Evolutionary conservation across 2,888 invertebrate species (phyloP).

Genomic region (Heteropelma amictum): DNA sequence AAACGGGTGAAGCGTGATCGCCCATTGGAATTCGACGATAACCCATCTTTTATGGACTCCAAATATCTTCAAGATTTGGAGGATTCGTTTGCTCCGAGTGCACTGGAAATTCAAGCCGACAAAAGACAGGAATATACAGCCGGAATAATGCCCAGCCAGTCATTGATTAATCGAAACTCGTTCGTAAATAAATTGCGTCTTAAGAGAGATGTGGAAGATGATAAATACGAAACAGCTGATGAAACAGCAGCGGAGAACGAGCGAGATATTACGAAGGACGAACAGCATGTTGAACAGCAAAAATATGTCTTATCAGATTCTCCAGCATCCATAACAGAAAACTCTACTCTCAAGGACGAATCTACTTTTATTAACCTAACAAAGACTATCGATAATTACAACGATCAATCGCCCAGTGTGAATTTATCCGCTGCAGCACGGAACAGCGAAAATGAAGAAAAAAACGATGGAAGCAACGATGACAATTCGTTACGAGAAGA

Average conservation of each 20-base stretch:
- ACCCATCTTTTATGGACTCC: conserved; percentile 1
- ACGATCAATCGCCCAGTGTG: neutral
- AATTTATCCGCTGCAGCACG: neutral
- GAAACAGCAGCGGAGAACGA: neutral
- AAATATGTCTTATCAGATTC: neutral
- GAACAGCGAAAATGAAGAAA: neutral
- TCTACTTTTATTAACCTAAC: neutral
- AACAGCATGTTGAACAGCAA: neutral
- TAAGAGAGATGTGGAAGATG: conserved; percentile 15
- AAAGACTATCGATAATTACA: neutral
- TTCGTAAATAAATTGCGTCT: neutral
- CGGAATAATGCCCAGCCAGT: neutral
- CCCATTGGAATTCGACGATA: conserved; percentile 24
- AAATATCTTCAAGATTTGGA: conserved; percentile 47
- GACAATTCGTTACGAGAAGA: neutral
- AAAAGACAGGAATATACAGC: neutral
- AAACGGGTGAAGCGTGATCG: conserved; percentile 55
- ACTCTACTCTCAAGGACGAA: neutral
- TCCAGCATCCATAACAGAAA: neutral
- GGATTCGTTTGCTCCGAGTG: conserved; percentile 45
- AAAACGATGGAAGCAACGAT: neutral
- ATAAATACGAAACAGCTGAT: neutral
- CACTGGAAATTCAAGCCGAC: conserved; percentile 32
- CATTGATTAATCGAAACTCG: neutral
- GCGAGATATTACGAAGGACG: neutral